Evolutionary conservation across 2,888 invertebrate species (phyloP).

Genomic region (Patella ulyssiponensis): DNA sequence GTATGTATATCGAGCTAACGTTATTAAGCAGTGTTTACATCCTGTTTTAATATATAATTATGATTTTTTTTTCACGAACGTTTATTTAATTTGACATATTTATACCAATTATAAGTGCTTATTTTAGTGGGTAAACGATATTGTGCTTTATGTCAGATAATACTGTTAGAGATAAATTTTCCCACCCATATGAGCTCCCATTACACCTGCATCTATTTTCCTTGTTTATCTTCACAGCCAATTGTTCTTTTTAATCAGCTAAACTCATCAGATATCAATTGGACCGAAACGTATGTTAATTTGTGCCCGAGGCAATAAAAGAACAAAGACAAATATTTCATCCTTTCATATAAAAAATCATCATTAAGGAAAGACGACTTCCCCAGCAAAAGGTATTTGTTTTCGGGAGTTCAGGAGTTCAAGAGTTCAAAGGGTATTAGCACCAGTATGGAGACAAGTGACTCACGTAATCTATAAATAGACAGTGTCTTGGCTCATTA

Average conservation of each 20-base stretch:
- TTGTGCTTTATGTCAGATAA: no score
- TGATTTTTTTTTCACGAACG: no score
- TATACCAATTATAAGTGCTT: no score
- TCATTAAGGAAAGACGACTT: conserved; percentile 7
- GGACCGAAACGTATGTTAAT: conserved; percentile 12
- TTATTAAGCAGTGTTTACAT: no score
- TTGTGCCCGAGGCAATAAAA: neutral
- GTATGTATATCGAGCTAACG: no score
- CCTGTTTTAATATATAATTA: no score
- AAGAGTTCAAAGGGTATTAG: conserved; percentile 8
- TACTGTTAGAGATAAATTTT: neutral
- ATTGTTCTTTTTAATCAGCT: conserved; percentile 13
- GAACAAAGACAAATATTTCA: conserved; percentile 13
- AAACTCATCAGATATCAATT: conserved; percentile 9
- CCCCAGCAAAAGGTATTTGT: conserved; percentile 5
- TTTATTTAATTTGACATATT: no score
- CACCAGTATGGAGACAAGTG: neutral
- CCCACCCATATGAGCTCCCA: conserved; percentile 5
- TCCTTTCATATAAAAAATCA: neutral
- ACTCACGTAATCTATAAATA: conserved; percentile 13
- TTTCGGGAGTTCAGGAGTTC: conserved; percentile 12
- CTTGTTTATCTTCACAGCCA: conserved; percentile 7
- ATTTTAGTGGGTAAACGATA: no score
- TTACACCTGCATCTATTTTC: conserved; percentile 3
- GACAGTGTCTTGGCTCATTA: conserved; percentile 10